Evolutionary conservation across 2,797 vertebrate species (phyloP).

Genomic region (Buceros bicornis): DNA sequence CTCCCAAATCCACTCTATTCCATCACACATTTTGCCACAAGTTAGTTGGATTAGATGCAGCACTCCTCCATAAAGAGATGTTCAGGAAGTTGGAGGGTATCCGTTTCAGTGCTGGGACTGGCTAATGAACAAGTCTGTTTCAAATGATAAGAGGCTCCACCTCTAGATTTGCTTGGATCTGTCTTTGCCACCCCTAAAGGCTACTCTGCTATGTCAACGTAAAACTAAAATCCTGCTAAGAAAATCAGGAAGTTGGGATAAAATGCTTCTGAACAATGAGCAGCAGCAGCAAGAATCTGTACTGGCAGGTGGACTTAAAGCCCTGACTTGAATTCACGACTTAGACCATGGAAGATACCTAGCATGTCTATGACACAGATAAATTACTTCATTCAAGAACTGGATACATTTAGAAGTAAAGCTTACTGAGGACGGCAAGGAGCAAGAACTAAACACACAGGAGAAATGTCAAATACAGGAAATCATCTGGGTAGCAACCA

Average conservation of each 20-base stretch:
- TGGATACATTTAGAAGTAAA: not conserved
- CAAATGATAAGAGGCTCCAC: not conserved
- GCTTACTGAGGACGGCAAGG: not conserved
- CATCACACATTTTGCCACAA: not conserved
- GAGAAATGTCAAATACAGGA: not conserved
- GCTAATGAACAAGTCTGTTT: not conserved
- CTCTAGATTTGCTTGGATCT: not conserved
- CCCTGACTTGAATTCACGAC: not conserved
- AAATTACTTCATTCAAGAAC: not conserved
- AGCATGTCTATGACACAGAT: not conserved
- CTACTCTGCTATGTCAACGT: not conserved
- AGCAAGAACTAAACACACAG: not conserved
- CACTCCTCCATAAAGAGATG: not conserved
- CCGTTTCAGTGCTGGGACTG: not conserved
- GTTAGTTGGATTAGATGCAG: rapidly evolving
- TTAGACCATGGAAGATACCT: not conserved
- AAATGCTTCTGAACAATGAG: not conserved
- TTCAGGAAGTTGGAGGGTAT: not conserved
- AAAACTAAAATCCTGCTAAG: not conserved
- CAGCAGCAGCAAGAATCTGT: not conserved
- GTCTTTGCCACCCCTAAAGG: not conserved
- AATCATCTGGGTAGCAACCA: not conserved
- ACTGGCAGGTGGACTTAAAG: not conserved
- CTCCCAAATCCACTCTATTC: not conserved
- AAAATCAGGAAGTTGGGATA: not conserved